Percentiles rank a stretch among this genome's conserved stretches.
Conservation (phyloP, 2,888 invertebrate species). For the Panzeria rudis region DNA sequence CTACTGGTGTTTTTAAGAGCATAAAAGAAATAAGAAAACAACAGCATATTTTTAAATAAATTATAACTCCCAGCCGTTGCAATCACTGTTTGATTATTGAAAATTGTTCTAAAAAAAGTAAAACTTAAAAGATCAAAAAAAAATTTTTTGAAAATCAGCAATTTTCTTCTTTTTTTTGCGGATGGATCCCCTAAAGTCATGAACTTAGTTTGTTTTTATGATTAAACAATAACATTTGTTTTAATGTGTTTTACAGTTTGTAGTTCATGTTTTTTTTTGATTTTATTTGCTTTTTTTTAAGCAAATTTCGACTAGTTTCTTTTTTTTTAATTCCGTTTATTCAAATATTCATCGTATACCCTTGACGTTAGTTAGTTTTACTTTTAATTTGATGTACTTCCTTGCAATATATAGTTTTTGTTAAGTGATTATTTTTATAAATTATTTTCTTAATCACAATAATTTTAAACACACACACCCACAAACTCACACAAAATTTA, state of each 20-base stretch:
- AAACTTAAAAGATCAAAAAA: constrained; percentile 1
- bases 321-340: not conserved
- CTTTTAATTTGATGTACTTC: constrained; percentile 35
- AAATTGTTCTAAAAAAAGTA: not conserved
- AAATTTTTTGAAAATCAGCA: constrained; percentile 9
- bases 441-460: not conserved
- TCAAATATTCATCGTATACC: not conserved
- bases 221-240: not conserved
- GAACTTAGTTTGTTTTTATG: constrained; percentile 25
- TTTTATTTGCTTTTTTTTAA: constrained; percentile 2
- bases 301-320: too few relatives aligned
- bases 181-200: constrained; percentile 25
- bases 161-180: not conserved
- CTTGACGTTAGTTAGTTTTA: not conserved
- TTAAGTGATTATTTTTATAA: not conserved
- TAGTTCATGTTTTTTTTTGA: not conserved
- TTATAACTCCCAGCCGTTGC: too few relatives aligned
- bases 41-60: too few relatives aligned
- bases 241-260: not conserved
- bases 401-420: not conserved
- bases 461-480: not conserved
- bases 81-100: too few relatives aligned
- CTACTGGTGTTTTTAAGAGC: not conserved
- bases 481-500: not conserved
- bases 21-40: too few relatives aligned